phyloP scores from a whole-genome alignment of 1,140 invertebrate genomes.

The Macrotrachela quadricornifera region DNA sequence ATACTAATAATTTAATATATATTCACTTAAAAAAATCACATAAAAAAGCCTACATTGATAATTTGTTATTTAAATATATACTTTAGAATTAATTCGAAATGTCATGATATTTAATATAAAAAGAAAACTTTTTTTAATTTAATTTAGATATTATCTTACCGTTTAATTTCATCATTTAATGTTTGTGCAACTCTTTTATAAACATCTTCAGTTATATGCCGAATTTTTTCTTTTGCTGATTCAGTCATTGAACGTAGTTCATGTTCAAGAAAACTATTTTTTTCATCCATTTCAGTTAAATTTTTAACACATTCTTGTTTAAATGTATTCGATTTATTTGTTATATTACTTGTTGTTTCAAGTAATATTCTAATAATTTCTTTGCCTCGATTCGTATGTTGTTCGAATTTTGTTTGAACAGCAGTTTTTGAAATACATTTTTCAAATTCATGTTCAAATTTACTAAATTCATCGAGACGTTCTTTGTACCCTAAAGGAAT shows the following conservation, averaged over 20 bases:
- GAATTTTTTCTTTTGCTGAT: constrained; percentile 86
- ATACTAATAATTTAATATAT: too few relatives aligned
- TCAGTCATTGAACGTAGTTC: constrained; percentile 61
- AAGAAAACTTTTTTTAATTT: too few relatives aligned
- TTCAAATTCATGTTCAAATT: constrained; percentile 16
- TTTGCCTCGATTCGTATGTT: constrained; percentile 71
- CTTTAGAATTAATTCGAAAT: too few relatives aligned
- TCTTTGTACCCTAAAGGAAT: constrained; percentile 7
- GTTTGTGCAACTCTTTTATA: constrained; percentile 32
- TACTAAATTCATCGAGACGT: constrained; percentile 7
- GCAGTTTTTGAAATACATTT: constrained; percentile 94
- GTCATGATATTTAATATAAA: too few relatives aligned
- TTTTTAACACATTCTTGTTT: too few relatives aligned
- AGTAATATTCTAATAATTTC: neutral
- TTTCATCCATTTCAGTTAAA: too few relatives aligned
- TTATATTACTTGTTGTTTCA: neutral
- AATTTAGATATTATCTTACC: too few relatives aligned
- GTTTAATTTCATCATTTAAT: constrained; percentile 1
- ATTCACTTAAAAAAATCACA: too few relatives aligned
- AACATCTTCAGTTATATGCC: constrained; percentile 76
- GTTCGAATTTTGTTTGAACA: constrained; percentile 93
- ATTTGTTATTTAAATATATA: too few relatives aligned
- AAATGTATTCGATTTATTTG: too few relatives aligned
- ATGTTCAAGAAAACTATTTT: constrained; percentile 40
- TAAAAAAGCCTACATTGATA: too few relatives aligned